A percentile compares a stretch with the other conserved stretches of the same genome.
phyloP scores from a whole-genome alignment of 2,797 vertebrate genomes.

The Sebastes taczanowskii region DNA sequence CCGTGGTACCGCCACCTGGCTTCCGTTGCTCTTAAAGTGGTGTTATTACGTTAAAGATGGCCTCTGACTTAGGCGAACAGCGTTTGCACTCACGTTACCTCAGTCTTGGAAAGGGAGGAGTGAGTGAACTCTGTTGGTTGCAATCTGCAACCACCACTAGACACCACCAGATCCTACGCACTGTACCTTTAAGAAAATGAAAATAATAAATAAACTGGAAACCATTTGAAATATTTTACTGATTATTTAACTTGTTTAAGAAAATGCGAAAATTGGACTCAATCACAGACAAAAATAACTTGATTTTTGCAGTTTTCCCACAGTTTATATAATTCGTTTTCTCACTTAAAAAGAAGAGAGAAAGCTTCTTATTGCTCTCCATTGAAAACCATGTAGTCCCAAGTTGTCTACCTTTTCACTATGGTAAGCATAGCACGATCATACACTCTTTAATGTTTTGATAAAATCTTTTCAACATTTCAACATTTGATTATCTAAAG shows the following conservation, averaged over 20 bases:
- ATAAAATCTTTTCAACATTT: background rate
- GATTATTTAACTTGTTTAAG: background rate
- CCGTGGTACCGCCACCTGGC: too few species aligned
- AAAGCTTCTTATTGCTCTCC: background rate
- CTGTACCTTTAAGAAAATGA: rapidly evolving
- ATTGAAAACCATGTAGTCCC: background rate
- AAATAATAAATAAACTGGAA: background rate
- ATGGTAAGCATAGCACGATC: background rate
- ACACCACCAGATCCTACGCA: too few species aligned
- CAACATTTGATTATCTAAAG: background rate
- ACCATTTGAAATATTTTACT: background rate
- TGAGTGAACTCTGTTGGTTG: too few species aligned
- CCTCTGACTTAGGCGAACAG: too few species aligned
- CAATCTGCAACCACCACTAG: too few species aligned
- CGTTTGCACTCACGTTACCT: too few species aligned
- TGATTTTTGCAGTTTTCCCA: background rate
- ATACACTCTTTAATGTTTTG: background rate
- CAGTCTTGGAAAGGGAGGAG: too few species aligned
- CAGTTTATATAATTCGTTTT: background rate
- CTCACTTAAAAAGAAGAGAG: background rate
- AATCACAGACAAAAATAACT: background rate
- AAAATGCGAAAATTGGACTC: background rate
- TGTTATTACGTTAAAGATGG: too few species aligned
- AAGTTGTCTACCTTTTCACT: background rate
- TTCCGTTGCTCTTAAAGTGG: too few species aligned